Base-by-base conservation (phyloP, 1,140 invertebrate genomes). In the Leptestheria dahalacensis region DNA sequence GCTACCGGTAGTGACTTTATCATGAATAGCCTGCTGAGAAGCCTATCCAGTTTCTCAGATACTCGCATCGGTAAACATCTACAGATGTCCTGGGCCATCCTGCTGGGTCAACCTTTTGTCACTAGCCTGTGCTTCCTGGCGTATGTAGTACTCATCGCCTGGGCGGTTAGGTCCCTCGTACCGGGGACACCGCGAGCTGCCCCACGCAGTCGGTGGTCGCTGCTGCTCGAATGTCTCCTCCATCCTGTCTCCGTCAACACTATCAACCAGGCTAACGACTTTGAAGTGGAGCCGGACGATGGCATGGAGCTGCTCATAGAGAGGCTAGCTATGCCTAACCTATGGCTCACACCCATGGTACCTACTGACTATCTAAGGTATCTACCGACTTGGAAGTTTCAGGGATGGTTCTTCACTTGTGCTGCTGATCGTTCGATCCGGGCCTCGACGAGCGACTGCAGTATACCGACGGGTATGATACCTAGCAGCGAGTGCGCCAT, bases 301-400 rank as follows among this genome's bases (percentile, higher is more conserved):
- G 68, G 66, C 21, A 67, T 72, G 63, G 74, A 75, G 57, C 61
- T 70, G 59, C 62, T 76, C 0, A 72, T 76, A 48, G 71, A 73
- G 57, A 64, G 71, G 4, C 65, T 76, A 11, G 71, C 74, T 24
- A 70, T 74, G 33, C 74, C 75, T 15, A 72, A 74, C 61, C 63
- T 77, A 1, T 77, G 75, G 73, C 65, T 78, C 9, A 70, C 72
- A 49, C 72, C 77, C 9, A 66, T 72, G 24, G 64, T 73, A 21
- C 66, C 67, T 29, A 65, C 57, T 18, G 73, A 77, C 50, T 79
- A 79, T 62, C 72, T 79, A 23, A 73, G 74, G 54, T 66, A 75
- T 50, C 66, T 79, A n/a, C 77, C 75, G 6, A 68, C 73, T 4
- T 79, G 77, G 77, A 68, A 64, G n/a, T 72, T 70, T 62, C 58